These are phyloP conservation scores for Etheostoma perlongum DNA, from an alignment of 2,797 vertebrate genomes.

Conservation along the genomic window DNA sequence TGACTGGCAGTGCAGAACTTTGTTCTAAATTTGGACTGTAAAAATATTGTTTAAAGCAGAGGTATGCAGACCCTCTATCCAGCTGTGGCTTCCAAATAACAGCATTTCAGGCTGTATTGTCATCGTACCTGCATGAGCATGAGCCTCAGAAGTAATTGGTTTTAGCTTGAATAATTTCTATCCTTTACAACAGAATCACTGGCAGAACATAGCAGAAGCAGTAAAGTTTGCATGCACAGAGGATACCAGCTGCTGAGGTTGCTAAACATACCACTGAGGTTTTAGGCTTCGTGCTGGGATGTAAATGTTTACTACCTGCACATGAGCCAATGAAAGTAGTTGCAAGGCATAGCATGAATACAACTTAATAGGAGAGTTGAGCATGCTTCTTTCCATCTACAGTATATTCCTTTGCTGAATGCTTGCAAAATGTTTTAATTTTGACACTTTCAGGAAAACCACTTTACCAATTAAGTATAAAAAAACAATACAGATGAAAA, in stretches of 20 bases:
- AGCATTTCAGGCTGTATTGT: conserved; percentile 18
- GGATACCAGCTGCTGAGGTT: conserved; percentile 20
- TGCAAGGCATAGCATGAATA: conserved; percentile 2
- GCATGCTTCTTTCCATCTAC: not conserved
- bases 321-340: not conserved
- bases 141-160: conserved; percentile 51
- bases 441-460: not conserved
- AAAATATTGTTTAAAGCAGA: conserved; percentile 14
- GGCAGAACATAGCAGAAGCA: conserved; percentile 30
- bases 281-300: conserved; percentile 17
- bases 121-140: conserved; percentile 37
- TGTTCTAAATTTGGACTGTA: conserved; percentile 28
- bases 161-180: conserved; percentile 67
- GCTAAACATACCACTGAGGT: conserved; percentile 39
- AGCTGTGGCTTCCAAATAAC: conserved; percentile 11
- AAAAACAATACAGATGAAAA: not conserved
- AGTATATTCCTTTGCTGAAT: not conserved
- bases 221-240: conserved; percentile 48
- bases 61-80: not conserved
- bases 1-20: conserved; percentile 16
- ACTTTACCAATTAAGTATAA: not conserved
- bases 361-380: not conserved
- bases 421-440: conserved; percentile 1
- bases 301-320: conserved; percentile 13
- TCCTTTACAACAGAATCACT: conserved; percentile 28